Conservation (phyloP, 53 echinoderm and acorn worm genomes). For the Luidia sarsii region DNA sequence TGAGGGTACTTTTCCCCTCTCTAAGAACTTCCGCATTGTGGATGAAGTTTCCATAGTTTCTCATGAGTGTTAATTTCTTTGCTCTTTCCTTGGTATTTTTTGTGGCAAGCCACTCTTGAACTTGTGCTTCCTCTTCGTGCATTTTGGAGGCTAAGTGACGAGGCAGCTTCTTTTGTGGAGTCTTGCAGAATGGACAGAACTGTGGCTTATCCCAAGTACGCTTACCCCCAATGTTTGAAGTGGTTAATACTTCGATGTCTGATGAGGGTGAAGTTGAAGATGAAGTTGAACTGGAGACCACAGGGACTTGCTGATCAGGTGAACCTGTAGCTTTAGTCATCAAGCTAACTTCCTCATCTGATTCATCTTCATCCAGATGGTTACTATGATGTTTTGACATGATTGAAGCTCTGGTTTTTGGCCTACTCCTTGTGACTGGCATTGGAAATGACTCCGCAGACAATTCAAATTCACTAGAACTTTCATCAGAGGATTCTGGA, state of each 20-base stretch:
- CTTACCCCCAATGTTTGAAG: conserved; percentile 27
- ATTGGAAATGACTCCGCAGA: too few relatives aligned
- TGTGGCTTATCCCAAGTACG: conserved; percentile 68
- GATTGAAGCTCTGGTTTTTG: too few relatives aligned
- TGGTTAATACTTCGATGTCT: conserved; percentile 22
- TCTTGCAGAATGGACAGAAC: conserved; percentile 60
- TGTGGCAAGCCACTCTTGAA: conserved; percentile 48
- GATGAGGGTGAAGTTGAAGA: conserved; percentile 49
- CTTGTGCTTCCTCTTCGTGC: too few relatives aligned
- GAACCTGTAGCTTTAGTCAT: too few relatives aligned
- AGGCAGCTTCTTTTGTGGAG: conserved; percentile 64
- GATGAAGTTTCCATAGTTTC: conserved; percentile 67
- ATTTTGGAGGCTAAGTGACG: conserved; percentile 46
- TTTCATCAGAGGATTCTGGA: too few relatives aligned
- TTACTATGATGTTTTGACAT: too few relatives aligned
- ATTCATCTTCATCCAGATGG: too few relatives aligned
- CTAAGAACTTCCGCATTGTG: conserved; percentile 61
- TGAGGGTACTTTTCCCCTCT: conserved; percentile 60
- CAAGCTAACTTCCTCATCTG: too few relatives aligned
- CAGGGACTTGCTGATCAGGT: conserved; percentile 36
- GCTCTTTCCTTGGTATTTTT: conserved; percentile 37
- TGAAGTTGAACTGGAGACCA: conserved; percentile 59
- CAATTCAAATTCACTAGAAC: too few relatives aligned
- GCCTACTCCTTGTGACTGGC: too few relatives aligned
- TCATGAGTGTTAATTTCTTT: conserved; percentile 34